Percentiles rank a stretch among this genome's conserved stretches.
phyloP scores from a whole-genome alignment of 2,113 vertebrate genomes.

The Engystomops pustulosus region DNA sequence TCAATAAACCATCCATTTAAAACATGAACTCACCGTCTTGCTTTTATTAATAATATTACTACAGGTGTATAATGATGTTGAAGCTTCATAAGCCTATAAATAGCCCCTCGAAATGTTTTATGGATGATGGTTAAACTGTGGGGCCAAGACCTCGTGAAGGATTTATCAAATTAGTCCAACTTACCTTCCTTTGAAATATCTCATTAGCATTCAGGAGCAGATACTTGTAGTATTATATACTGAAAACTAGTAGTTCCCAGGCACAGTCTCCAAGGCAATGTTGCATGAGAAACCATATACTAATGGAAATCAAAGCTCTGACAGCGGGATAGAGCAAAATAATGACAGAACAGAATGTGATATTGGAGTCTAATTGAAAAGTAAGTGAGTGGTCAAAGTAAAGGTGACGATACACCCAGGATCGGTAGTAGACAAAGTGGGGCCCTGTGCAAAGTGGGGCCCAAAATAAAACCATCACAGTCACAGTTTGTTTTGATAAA shows the following conservation, averaged over 20 bases:
- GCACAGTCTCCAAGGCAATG: constrained; percentile 23
- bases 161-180: not conserved
- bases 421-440: too few relatives aligned
- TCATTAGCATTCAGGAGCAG: constrained; percentile 7
- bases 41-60: not conserved
- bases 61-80: not conserved
- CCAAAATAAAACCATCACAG: too few relatives aligned
- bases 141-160: not conserved
- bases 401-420: too few relatives aligned
- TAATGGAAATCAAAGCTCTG: not conserved
- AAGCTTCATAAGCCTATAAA: not conserved
- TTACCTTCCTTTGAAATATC: not conserved
- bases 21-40: not conserved
- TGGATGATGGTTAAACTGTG: not conserved
- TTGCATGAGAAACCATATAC: not conserved
- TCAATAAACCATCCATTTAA: not conserved
- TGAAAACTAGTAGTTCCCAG: not conserved
- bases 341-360: not conserved
- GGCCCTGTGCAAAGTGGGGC: too few relatives aligned
- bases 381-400: too few relatives aligned
- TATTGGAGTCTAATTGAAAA: not conserved
- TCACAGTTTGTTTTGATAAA: too few relatives aligned
- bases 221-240: not conserved
- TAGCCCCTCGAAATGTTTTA: not conserved
- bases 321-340: not conserved